Evolutionary conservation across 2,797 vertebrate genomes (phyloP), one percentile per base, ranked within the genome.

Genomic region (Carcharodon carcharias): DNA sequence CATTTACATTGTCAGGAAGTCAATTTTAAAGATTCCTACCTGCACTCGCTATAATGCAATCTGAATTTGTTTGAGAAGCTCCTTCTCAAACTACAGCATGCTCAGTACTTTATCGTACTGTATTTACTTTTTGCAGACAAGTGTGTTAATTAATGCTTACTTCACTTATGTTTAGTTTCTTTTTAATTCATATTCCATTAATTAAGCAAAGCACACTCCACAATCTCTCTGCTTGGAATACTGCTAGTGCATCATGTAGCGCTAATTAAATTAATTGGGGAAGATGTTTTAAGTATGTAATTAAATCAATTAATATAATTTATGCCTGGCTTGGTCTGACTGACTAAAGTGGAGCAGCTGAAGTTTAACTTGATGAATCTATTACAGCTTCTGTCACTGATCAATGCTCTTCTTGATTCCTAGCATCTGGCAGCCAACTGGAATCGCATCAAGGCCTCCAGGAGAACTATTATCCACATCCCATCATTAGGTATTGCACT

Each of bases 301-400:
- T 99, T 99, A 99, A 99, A 99, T 99, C 99, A 99, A 99, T 99
- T 99, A 99, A 98, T 99, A 98, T 99, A 99, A 99, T 99, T 99
- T 99, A 99, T 99, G 99, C 99, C 99, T 99, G 99, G 98, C 98
- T 99, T 98, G 98, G 82, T 98, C 98, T 98, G 98, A 97, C 97
- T 97, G 96, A 97, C 97, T 98, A 98, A 98, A 98, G 99, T 98
- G 98, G 98, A 98, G 97, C 98, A 98, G 98, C 98, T 98, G 98
- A 98, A 98, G 98, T 98, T 98, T 97, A 98, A 98, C 98, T 98
- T 98, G 98, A 98, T 98, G 98, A 98, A 98, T 98, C 98, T 97
- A 97, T 98, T 97, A 95, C 97, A 97, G 97, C 98, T 97, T 97
- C 98, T 98, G 98, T 98, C 98, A 98, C 98, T 98, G 98, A 98